These are phyloP conservation scores for Phoebastria nigripes DNA, from an alignment of 2,797 vertebrate genomes.

Conservation along the genomic window DNA sequence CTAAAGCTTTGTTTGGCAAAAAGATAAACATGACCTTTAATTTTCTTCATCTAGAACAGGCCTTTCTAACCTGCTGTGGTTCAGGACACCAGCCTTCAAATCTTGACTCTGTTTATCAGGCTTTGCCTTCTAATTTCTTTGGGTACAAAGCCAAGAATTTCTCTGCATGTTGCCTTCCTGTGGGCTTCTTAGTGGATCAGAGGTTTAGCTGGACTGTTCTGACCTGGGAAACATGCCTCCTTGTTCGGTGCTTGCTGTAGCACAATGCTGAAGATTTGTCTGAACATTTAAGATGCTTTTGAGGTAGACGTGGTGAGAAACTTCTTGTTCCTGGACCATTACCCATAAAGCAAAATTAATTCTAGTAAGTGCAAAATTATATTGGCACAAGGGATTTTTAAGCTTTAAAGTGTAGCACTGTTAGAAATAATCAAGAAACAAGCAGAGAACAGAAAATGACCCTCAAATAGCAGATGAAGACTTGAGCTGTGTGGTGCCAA, in stretches of 20 bases:
- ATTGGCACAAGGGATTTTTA: not conserved
- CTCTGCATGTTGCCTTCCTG: not conserved
- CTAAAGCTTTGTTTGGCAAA: not conserved
- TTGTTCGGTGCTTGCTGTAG: not conserved
- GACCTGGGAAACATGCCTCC: not conserved
- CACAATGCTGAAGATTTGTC: not conserved
- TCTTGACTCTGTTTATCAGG: not conserved
- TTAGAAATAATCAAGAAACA: not conserved
- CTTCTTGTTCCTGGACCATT: not conserved
- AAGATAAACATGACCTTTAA: conserved; percentile 1
- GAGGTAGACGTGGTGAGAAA: not conserved
- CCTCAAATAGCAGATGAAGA: not conserved
- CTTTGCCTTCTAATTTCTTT: conserved; percentile 47
- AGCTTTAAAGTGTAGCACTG: not conserved
- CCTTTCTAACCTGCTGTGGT: conserved; percentile 23
- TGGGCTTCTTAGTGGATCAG: conserved; percentile 6
- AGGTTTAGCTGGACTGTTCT: conserved; percentile 24
- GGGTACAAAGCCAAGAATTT: conserved; percentile 28
- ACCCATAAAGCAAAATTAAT: conserved; percentile 7
- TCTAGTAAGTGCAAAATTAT: not conserved
- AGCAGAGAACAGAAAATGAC: not conserved
- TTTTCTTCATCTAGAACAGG: conserved; percentile 16
- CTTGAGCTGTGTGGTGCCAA: not conserved
- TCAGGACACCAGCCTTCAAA: conserved; percentile 25
- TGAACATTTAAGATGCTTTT: not conserved